Evolutionary conservation across 2,797 vertebrate species (phyloP).

Genomic region (Aldrovandia affinis): DNA sequence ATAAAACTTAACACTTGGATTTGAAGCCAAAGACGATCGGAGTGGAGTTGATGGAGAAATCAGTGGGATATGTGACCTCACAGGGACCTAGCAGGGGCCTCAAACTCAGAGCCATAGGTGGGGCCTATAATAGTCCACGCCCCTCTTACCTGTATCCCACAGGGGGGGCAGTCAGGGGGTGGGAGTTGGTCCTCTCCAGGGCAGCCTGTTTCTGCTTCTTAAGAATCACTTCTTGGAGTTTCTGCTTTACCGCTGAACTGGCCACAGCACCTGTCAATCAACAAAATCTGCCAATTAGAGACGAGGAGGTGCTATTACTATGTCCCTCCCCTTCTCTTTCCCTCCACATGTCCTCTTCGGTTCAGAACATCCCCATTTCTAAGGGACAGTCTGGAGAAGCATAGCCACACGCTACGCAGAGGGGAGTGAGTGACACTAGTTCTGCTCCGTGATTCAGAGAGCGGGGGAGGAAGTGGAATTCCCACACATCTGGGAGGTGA

Average conservation of each 20-base stretch:
- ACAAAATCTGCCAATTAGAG: conserved; percentile 36
- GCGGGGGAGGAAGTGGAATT: conserved; percentile 24
- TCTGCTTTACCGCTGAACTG: conserved; percentile 92
- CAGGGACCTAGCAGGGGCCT: too few relatives aligned
- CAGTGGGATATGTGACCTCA: too few relatives aligned
- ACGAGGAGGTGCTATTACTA: too few relatives aligned
- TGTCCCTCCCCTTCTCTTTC: background rate
- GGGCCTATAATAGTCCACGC: background rate
- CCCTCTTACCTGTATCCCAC: conserved; percentile 82
- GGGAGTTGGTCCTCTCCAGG: conserved; percentile 81
- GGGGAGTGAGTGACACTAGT: background rate
- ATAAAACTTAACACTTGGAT: too few relatives aligned
- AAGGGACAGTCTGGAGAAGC: background rate
- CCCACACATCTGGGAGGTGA: conserved; percentile 8
- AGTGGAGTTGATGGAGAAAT: too few relatives aligned
- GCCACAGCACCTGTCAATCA: conserved; percentile 86
- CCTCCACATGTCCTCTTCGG: background rate
- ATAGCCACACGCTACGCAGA: background rate
- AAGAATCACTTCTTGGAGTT: conserved; percentile 90
- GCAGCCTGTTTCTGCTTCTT: conserved; percentile 92
- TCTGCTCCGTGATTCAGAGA: background rate
- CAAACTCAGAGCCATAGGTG: too few relatives aligned
- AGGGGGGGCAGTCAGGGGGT: conserved; percentile 69
- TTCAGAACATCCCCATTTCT: background rate
- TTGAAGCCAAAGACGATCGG: too few relatives aligned